Evolutionary conservation across 2,113 vertebrate genomes (phyloP).

Genomic region (Petromus typicus): DNA sequence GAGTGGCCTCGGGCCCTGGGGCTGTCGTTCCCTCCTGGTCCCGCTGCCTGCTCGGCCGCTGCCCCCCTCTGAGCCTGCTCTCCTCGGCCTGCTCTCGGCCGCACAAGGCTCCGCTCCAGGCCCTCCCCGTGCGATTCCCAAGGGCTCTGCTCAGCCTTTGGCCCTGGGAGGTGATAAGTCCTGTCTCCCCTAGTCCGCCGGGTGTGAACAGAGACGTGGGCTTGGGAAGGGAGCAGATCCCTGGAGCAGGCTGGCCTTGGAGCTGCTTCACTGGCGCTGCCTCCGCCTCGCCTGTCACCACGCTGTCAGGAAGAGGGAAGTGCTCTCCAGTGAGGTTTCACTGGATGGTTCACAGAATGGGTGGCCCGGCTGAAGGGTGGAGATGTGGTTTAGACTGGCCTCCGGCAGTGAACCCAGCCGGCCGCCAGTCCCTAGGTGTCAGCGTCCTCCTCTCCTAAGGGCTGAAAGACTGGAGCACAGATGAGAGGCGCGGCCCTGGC

Average conservation of each 20-base stretch:
- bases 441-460: not conserved
- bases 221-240: not conserved
- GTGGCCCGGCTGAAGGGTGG: not conserved
- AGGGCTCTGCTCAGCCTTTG: not conserved
- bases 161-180: not conserved
- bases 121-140: not conserved
- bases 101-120: not conserved
- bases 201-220: not conserved
- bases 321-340: constrained; percentile 11
- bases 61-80: not conserved
- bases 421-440: not conserved
- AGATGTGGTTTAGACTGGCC: constrained; percentile 23
- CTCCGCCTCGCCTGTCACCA: not conserved
- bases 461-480: not conserved
- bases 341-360: not conserved
- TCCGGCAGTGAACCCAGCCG: not conserved
- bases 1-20: constrained; percentile 63
- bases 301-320: not conserved
- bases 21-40: not conserved
- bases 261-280: not conserved
- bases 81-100: no score
- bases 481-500: not conserved
- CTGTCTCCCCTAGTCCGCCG: not conserved
- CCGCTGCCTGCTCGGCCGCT: no score
- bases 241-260: not conserved